Percentiles rank a stretch among this genome's conserved stretches.
These are phyloP conservation scores for Ariolimax columbianus DNA, from an alignment of 2,888 invertebrate species.

Conservation along the genomic window DNA sequence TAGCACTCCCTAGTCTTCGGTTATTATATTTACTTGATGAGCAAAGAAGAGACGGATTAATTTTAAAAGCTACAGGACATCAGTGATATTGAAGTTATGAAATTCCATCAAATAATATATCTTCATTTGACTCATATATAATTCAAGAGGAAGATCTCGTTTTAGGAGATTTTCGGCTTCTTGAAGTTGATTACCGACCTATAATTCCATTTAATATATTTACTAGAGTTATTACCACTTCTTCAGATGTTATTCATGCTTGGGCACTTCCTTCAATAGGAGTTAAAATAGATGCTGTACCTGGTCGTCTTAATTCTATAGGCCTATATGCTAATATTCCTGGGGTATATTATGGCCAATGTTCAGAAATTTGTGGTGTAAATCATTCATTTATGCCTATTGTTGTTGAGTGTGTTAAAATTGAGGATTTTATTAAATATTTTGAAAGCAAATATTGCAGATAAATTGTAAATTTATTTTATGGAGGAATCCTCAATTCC, in stretches of 20 bases:
- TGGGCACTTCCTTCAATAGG: conserved; percentile 13
- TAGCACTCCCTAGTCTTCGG: conserved; percentile 13
- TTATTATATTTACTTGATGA: conserved; percentile 31
- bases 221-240: background rate
- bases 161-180: background rate
- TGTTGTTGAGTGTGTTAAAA: conserved; percentile 67
- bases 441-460: too few relatives aligned
- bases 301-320: conserved; percentile 25
- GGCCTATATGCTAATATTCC: background rate
- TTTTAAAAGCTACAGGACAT: conserved; percentile 19
- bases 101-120: background rate
- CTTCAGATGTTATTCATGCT: conserved; percentile 32
- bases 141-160: background rate
- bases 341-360: conserved; percentile 79
- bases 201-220: background rate
- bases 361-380: conserved; percentile 89
- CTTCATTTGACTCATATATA: conserved; percentile 13
- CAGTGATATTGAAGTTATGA: conserved; percentile 36
- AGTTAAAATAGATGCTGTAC: conserved; percentile 24
- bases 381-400: conserved; percentile 90
- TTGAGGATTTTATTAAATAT: too few relatives aligned
- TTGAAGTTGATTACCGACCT: conserved; percentile 20
- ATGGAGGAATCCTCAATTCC: too few relatives aligned
- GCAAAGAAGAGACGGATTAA: background rate
- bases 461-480: too few relatives aligned